Base-by-base conservation (phyloP, 2,113 vertebrate genomes). In the Nicator chloris region DNA sequence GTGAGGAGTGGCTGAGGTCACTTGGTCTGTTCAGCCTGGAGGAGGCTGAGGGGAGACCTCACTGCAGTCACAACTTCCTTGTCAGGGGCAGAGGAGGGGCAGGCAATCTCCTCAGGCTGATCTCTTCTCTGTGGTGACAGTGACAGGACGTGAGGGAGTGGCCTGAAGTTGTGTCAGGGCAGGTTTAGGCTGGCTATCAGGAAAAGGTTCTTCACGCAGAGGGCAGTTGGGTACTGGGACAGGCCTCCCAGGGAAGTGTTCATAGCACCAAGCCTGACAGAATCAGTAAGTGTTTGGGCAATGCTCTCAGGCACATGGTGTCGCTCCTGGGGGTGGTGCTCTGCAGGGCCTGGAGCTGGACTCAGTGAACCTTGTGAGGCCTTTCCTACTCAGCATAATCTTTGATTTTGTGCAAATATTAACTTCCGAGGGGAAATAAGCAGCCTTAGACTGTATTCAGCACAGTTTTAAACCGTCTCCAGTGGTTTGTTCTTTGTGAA, bases 81-180 rank as follows among this genome's bases (percentile, higher is more conserved):
- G 0, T 42, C 22, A 77, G 53, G 3, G 45, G 12, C 33, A 77
- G 15, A 45, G 39, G 6, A 45, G 45, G 18, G 9, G 8, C 33
- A 45, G 54, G 2, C 27, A 10, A n/a, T n/a, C n/a, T n/a, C n/a
- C n/a, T n/a, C n/a, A n/a, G n/a, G n/a, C 37, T 44, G 54, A 60
- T 37, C 22, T 23, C 7, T 17, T 1, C 16, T 37, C 31, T 15
- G 7, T 11, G 26, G 7, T 44, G 31, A 59, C 28, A 27, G 17
- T 10, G 37, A 44, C 33, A 69, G 18, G 20, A 40, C 10, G 0
- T 0, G 0, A 24, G 10, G 22, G 9, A 7, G 3, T 15, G 14
- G 7, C 33, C 45, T 60, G 33, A 44, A 33, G 5, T 0, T 59
- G 9, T 37, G 37, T 44, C 37, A 19, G 45, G 6, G 5, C 1